These are phyloP conservation scores for Thera britannica DNA, from an alignment of 2,888 invertebrate species.

Conservation along the genomic window DNA sequence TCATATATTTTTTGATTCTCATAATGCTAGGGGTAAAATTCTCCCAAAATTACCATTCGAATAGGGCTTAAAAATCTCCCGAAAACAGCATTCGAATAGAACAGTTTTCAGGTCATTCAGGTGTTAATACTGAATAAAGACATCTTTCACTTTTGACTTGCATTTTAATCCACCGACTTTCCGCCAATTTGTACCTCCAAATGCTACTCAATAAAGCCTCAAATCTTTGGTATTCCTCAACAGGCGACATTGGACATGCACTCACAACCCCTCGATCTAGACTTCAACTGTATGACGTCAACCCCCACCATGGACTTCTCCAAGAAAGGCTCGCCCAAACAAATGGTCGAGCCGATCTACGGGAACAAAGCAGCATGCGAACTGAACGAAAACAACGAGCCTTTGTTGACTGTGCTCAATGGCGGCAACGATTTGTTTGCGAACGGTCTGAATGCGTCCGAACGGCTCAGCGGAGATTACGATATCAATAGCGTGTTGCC, in stretches of 20 bases:
- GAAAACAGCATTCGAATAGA: too few species aligned
- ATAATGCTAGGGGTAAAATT: too few species aligned
- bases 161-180: too few species aligned
- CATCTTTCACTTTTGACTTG: too few species aligned
- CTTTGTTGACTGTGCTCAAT: constrained; percentile 70
- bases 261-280: constrained; percentile 76
- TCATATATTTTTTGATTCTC: too few species aligned
- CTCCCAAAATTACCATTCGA: too few species aligned
- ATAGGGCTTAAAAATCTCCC: too few species aligned
- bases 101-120: too few species aligned
- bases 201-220: not conserved
- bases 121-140: too few species aligned
- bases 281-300: constrained; percentile 79
- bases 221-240: constrained; percentile 27
- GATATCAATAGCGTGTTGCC: constrained; percentile 79
- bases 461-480: constrained; percentile 78
- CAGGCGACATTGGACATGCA: constrained; percentile 76
- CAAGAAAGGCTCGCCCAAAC: constrained; percentile 77
- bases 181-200: too few species aligned
- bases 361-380: constrained; percentile 79
- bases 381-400: constrained; percentile 72
- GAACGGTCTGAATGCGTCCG: constrained; percentile 68
- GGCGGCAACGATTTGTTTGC: constrained; percentile 76
- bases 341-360: constrained; percentile 76
- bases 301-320: constrained; percentile 77